Base-by-base conservation (phyloP, 2,797 vertebrate genomes). In the Cyclura pinguis region DNA sequence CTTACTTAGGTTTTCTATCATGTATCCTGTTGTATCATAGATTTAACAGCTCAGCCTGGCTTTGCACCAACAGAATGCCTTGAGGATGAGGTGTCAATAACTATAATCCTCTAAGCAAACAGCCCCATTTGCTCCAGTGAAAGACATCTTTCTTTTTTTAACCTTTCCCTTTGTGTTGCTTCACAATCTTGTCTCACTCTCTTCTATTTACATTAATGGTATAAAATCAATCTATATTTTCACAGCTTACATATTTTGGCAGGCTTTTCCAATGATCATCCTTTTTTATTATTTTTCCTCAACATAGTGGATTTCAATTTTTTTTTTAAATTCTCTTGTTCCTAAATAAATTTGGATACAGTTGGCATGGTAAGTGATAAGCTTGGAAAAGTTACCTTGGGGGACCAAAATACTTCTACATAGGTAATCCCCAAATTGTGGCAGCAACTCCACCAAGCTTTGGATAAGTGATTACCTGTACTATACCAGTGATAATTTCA, bases 1-100 rank as follows among this genome's bases (percentile, higher is more conserved):
- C 83, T 94, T 24, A 78, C 32, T 80, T 88, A 86, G 29, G 16
- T 73, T 38, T 47, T 92, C 35, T 92, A 59, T 67, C 22, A 10
- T 52, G 1, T 64, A 64, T 64, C 12, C 67, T 91, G 0, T 81
- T 88, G 2, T 86, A 80, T 24, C 29, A 35, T 80, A 82, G 84
- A 81, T 64, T 29, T 89, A 86, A 85, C n/a, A 84, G 18, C 87
- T 93, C 91, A 90, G 74, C 47, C 82, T 78, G 84, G 93, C 90
- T 91, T 91, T 91, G 74, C 86, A 84, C 73, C 8, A 2, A 87
- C 87, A 92, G 93, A 91, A 52, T 86, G 87, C 42, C 87, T 91
- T 84, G 59, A 84, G 90, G 81, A 91, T 84, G 86, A 91, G 90
- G 90, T 91, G 86, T 91, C 80, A 91, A 84, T 88, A 91, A 91